A percentile compares a stretch with the other conserved stretches of the same genome.
Conservation (phyloP, 2,888 invertebrate genomes). For the Epinotia ramella region DNA sequence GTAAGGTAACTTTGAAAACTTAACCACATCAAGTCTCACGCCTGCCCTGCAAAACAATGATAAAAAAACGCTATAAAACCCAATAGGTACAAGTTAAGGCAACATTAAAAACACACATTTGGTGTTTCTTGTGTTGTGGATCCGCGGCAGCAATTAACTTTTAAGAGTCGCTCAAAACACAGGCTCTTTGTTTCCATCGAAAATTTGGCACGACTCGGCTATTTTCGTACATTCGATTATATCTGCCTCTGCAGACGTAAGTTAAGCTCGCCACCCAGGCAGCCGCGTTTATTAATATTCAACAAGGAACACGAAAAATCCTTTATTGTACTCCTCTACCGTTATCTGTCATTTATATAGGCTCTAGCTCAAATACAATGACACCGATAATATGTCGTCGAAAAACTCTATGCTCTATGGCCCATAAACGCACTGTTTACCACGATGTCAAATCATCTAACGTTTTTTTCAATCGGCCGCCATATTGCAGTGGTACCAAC, state of each 20-base stretch:
- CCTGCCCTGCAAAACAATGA: not conserved
- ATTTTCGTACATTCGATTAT: slow-evolving; percentile 70
- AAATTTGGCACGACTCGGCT: slow-evolving; percentile 74
- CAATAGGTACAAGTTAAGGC: not conserved
- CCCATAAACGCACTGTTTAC: too few species aligned
- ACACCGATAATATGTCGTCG: too few species aligned
- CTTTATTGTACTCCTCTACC: too few species aligned
- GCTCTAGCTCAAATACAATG: too few species aligned
- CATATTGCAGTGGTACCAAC: too few species aligned
- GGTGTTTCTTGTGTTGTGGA: slow-evolving; percentile 62
- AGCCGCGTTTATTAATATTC: slow-evolving; percentile 28
- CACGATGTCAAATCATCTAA: too few species aligned
- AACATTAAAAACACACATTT: slow-evolving; percentile 47
- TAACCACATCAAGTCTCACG: not conserved
- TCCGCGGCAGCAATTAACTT: slow-evolving; percentile 70
- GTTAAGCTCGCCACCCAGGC: slow-evolving; percentile 30
- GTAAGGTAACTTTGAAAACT: not conserved
- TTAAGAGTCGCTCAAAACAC: slow-evolving; percentile 62
- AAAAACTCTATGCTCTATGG: too few species aligned
- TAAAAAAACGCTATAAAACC: not conserved
- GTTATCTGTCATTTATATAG: too few species aligned
- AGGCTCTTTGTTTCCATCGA: slow-evolving; percentile 68
- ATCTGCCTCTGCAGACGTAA: slow-evolving; percentile 38
- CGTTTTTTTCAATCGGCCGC: too few species aligned
- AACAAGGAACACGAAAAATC: slow-evolving; percentile 11